A percentile compares a stretch with the other conserved stretches of the same genome.
phyloP scores from a whole-genome alignment of 53 echinoderm and acorn worm genomes.

The Apostichopus leukothele region DNA sequence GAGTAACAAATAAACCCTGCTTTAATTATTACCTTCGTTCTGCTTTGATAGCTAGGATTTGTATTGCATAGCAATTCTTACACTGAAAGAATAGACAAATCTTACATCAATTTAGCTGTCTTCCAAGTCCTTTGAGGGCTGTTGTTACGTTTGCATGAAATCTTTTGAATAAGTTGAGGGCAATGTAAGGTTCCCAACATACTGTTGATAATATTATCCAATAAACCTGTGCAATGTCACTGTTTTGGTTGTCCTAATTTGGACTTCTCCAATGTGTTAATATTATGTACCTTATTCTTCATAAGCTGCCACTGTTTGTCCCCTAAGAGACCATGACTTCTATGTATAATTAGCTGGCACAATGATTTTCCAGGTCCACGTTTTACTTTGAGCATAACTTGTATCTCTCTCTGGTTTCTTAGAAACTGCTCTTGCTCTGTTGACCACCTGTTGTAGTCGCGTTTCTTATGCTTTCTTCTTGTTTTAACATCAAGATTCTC shows the following conservation, averaged over 20 bases:
- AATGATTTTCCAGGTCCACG: constrained; percentile 11
- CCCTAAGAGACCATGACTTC: constrained; percentile 8
- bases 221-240: too few relatives aligned
- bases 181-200: too few relatives aligned
- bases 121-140: too few relatives aligned
- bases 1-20: too few relatives aligned
- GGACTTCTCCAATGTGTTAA: neutral
- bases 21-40: too few relatives aligned
- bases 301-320: constrained; percentile 27
- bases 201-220: too few relatives aligned
- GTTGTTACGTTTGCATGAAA: too few relatives aligned
- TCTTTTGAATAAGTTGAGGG: too few relatives aligned
- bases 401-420: neutral
- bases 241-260: neutral
- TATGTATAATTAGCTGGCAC: neutral
- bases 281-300: constrained; percentile 34
- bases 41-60: too few relatives aligned
- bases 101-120: too few relatives aligned
- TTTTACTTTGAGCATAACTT: neutral
- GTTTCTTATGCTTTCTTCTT: neutral
- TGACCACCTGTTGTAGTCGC: constrained; percentile 23
- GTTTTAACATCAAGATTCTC: neutral
- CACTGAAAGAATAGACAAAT: too few relatives aligned
- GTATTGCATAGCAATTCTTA: too few relatives aligned
- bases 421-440: constrained; percentile 11